Percentiles rank a stretch among this genome's conserved stretches.
Evolutionary conservation across 1,140 invertebrate species (phyloP).

Genomic region (Drepana arcuata): DNA sequence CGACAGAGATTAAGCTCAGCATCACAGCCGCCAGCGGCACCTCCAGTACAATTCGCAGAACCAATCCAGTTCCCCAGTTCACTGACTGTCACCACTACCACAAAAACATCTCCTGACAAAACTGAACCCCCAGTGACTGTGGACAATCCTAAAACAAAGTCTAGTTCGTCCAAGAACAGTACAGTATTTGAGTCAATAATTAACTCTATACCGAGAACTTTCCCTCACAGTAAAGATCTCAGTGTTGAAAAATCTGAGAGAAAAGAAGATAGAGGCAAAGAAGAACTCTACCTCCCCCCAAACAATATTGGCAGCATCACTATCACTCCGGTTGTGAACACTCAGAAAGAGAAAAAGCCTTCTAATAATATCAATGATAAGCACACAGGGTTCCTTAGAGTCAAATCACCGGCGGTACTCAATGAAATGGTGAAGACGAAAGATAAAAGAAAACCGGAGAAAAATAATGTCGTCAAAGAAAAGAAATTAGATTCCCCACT

Average conservation of each 20-base stretch:
- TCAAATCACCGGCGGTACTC: conserved; percentile 50
- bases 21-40: conserved; percentile 16
- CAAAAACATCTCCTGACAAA: conserved; percentile 27
- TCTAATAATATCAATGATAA: conserved; percentile 25
- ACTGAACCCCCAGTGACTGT: conserved; percentile 25
- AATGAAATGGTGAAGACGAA: conserved; percentile 54
- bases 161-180: background rate
- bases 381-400: conserved; percentile 31
- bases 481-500: conserved; percentile 33
- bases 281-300: conserved; percentile 43
- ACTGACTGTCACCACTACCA: conserved; percentile 50
- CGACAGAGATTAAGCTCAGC: conserved; percentile 28
- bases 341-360: conserved; percentile 9
- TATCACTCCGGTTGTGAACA: conserved; percentile 40
- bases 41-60: conserved; percentile 18
- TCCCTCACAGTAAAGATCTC: conserved; percentile 32
- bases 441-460: conserved; percentile 31
- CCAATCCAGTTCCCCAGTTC: conserved; percentile 54
- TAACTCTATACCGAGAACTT: conserved; percentile 29
- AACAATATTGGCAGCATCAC: conserved; percentile 63
- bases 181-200: conserved; percentile 30
- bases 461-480: conserved; percentile 19
- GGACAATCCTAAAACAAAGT: conserved; percentile 24
- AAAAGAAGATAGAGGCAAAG: conserved; percentile 35
- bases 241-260: conserved; percentile 40